Evolutionary conservation across 2,113 vertebrate genomes (phyloP).

Genomic region (Zosterops pallidus): DNA sequence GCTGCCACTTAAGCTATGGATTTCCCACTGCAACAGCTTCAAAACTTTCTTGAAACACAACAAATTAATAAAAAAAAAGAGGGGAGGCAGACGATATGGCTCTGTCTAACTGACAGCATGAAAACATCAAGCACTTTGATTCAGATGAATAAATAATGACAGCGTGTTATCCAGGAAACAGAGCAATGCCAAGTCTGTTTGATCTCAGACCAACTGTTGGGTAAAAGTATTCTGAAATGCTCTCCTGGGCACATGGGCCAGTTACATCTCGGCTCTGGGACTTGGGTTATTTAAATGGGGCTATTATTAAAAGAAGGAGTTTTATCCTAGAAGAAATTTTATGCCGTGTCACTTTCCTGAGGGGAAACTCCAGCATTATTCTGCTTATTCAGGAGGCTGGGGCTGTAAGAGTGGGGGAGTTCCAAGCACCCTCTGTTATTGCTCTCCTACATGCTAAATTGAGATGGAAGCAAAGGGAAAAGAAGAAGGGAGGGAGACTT

Average conservation of each 20-base stretch:
- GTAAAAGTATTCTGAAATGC: conserved; percentile 45
- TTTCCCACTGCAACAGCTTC: conserved; percentile 45
- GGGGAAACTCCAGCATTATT: background rate
- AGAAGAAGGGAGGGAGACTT: background rate
- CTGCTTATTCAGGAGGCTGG: background rate
- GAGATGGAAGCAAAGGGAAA: background rate
- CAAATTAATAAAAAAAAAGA: background rate
- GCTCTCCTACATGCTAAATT: background rate
- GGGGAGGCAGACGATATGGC: conserved; percentile 24
- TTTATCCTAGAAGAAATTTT: background rate
- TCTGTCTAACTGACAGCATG: conserved; percentile 36
- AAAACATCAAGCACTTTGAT: conserved; percentile 62
- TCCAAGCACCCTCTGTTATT: background rate
- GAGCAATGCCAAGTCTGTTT: conserved; percentile 47
- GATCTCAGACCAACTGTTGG: conserved; percentile 61
- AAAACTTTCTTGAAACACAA: conserved; percentile 48
- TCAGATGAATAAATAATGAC: conserved; percentile 66
- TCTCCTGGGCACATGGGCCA: conserved; percentile 19
- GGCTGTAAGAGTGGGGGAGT: background rate
- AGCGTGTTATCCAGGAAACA: conserved; percentile 63
- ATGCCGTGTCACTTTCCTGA: background rate
- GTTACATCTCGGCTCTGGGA: background rate
- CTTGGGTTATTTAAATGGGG: conserved; percentile 23
- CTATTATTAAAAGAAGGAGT: conserved; percentile 27
- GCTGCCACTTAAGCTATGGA: conserved; percentile 28